phyloP scores from a whole-genome alignment of 2,113 vertebrate species.

The Mirza zaza region DNA sequence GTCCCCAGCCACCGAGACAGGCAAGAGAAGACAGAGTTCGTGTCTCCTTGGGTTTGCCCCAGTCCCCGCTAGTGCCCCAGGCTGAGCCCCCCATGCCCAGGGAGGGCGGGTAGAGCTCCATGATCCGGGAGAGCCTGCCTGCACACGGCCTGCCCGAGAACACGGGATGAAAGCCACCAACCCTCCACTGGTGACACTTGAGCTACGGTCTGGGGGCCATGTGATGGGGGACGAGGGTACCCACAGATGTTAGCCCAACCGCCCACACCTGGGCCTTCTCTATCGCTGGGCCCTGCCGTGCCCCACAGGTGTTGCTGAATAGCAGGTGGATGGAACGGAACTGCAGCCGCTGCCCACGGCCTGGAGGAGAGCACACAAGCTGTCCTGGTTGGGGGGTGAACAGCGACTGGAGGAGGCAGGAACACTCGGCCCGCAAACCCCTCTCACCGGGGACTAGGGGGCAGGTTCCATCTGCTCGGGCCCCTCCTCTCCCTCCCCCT shows the following conservation, averaged over 20 bases:
- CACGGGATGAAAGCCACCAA: not conserved
- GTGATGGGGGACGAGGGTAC: not conserved
- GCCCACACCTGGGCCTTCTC: not conserved
- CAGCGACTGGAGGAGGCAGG: not conserved
- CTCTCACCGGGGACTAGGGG: not conserved
- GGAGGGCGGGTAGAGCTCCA: not conserved
- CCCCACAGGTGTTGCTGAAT: not conserved
- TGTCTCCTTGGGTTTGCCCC: not conserved
- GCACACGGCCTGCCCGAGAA: not conserved
- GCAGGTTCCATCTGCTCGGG: not conserved
- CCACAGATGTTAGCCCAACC: rapidly evolving
- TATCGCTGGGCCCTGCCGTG: not conserved
- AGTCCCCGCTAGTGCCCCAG: not conserved
- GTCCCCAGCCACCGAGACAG: not conserved
- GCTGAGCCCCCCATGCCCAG: not conserved
- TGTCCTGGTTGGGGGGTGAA: not conserved
- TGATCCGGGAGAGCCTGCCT: rapidly evolving
- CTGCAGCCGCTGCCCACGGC: rapidly evolving
- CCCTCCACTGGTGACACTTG: not conserved
- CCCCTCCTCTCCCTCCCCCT: not conserved
- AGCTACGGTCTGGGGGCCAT: not conserved
- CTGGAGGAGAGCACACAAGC: not conserved
- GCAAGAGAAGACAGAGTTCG: not conserved
- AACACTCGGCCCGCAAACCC: not conserved
- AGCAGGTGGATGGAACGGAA: no score